Base-by-base conservation (phyloP, 1,140 invertebrate genomes). In the Tigriopus japonicus region DNA sequence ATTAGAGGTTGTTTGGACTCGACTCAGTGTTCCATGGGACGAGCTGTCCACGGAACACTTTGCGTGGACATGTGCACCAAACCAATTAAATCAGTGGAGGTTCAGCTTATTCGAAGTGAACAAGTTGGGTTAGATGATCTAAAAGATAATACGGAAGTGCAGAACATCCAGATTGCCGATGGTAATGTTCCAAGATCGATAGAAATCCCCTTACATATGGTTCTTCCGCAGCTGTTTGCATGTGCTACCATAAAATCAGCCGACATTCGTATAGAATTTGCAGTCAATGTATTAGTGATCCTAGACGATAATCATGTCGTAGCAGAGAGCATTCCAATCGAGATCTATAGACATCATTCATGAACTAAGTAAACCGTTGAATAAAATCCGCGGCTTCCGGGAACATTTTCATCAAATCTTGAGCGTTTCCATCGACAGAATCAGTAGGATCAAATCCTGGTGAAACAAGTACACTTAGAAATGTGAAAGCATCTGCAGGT, bases 121-220 rank as follows among this genome's bases (percentile, higher is more conserved):
- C n/a, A 49, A 10, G 21, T 49, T 10, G n/a, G n/a, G 6, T 2
- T 17, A 10, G 45, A 49, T 15, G 21, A 49, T 10, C 21, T 12
- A 21, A 49, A 21, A 10, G n/a, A 49, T 17, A 6, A 88, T 1
- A 95, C 91, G 1, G 92, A 96, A 78, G 90, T 97, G 66, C 92
- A 95, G 76, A 97, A 92, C 71, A 93, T 96, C 71, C 91, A 97
- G 77, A 85, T 96, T 62, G 89, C 86, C 1, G 89, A 92, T 70
- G 91, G 91, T 17, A 86, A 95, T 74, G 80, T 92, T 52, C 77
- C 78, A 52, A 79, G 82, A 60, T 82, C 81, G 59, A 72, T 92
- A 12, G 73, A 81, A 49, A 83, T 96, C 68, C 91, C 91, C 23
- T 87, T 97, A 70, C 83, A 89, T 71, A 94, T 96, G 90, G 80